These are phyloP conservation scores for Brachionus rubens DNA, from an alignment of 1,140 invertebrate genomes.

Conservation along the genomic window DNA sequence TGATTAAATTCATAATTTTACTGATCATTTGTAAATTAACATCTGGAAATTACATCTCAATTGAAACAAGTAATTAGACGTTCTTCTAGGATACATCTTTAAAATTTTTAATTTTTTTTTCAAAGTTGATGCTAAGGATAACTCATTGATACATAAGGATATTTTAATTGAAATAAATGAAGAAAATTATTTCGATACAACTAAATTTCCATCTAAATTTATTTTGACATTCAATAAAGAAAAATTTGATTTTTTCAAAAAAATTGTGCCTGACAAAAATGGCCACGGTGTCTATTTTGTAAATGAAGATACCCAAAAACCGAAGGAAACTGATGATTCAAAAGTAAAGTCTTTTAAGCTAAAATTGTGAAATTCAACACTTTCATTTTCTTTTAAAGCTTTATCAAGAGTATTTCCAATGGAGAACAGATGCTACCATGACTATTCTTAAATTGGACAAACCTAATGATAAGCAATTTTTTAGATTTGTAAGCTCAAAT, in stretches of 20 bases:
- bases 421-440: not conserved
- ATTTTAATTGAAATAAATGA: not conserved
- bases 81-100: too few relatives aligned
- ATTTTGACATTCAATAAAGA: not conserved
- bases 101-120: not conserved
- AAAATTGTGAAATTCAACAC: not conserved
- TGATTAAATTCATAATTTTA: too few relatives aligned
- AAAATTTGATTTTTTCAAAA: not conserved
- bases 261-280: not conserved
- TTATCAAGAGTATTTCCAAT: not conserved
- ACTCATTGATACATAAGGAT: not conserved
- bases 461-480: not conserved
- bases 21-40: too few relatives aligned
- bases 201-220: not conserved
- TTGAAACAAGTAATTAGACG: not conserved
- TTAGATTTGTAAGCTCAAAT: not conserved
- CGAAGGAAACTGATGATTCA: not conserved
- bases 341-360: not conserved
- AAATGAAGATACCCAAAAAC: not conserved
- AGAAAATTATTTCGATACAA: not conserved
- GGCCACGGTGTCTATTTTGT: constrained; percentile 1
- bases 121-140: not conserved
- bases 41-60: not conserved
- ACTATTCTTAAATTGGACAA: not conserved
- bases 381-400: not conserved